A percentile compares a stretch with the other conserved stretches of the same genome.
These are phyloP conservation scores for Drosophila virilis DNA, from an alignment of 1,140 invertebrate genomes.

Conservation along the genomic window DNA sequence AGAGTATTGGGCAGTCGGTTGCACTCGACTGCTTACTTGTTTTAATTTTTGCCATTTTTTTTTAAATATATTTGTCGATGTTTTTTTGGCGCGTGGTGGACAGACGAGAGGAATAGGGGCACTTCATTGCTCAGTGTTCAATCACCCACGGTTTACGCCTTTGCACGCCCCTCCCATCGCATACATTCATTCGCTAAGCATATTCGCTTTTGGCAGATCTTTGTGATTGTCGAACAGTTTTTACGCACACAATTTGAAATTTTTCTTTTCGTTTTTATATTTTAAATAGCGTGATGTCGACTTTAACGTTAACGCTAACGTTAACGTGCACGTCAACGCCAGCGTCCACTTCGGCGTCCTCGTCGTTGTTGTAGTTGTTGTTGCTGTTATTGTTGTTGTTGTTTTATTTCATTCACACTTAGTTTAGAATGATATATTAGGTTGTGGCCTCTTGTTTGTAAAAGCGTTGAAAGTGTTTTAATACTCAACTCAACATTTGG, in stretches of 20 bases:
- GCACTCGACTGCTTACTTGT: slow-evolving; percentile 13
- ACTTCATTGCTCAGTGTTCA: slow-evolving; percentile 40
- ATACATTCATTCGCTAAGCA: slow-evolving; percentile 21
- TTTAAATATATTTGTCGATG: neutral
- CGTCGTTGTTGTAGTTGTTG: neutral
- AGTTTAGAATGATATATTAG: slow-evolving; percentile 66
- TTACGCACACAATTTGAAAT: slow-evolving; percentile 45
- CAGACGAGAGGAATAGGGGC: neutral
- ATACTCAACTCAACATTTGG: slow-evolving; percentile 32
- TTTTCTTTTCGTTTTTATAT: slow-evolving; percentile 64
- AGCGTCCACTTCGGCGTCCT: neutral
- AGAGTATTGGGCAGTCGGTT: neutral
- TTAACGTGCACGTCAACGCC: neutral
- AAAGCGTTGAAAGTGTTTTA: slow-evolving; percentile 45
- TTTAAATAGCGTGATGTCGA: slow-evolving; percentile 20
- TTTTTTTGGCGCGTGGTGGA: slow-evolving; percentile 2
- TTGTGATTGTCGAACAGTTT: slow-evolving; percentile 44
- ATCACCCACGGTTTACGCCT: slow-evolving; percentile 38
- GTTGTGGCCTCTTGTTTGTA: slow-evolving; percentile 62
- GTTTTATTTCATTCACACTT: slow-evolving; percentile 69
- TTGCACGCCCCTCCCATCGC: slow-evolving; percentile 26
- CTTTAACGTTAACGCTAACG: neutral
- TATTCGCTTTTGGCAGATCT: slow-evolving; percentile 29
- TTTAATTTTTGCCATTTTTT: slow-evolving; percentile 31
- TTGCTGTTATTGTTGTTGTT: slow-evolving; percentile 37